Percentiles rank a stretch among this genome's conserved stretches.
These are phyloP conservation scores for Hippocampus zosterae DNA, from an alignment of 2,113 vertebrate species.

Conservation along the genomic window DNA sequence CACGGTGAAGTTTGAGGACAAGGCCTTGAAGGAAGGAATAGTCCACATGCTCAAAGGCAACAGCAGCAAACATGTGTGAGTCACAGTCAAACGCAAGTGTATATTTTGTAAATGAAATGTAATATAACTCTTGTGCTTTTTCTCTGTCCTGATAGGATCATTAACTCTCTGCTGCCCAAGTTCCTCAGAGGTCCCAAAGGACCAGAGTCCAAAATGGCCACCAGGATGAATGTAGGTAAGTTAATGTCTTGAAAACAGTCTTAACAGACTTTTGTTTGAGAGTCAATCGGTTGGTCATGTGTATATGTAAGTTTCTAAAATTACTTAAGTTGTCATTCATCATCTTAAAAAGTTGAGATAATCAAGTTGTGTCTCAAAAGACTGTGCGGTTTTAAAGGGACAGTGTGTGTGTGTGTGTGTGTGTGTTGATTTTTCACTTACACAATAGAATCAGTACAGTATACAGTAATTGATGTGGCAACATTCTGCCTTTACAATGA, in stretches of 20 bases:
- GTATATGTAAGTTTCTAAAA: too few relatives aligned
- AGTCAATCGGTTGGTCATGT: too few relatives aligned
- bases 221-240: conserved; percentile 52
- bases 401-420: too few relatives aligned
- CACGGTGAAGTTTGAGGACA: conserved; percentile 65
- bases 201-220: conserved; percentile 66
- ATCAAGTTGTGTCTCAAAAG: too few relatives aligned
- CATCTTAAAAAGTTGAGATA: too few relatives aligned
- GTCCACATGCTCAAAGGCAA: conserved; percentile 68
- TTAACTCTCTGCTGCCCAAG: conserved; percentile 65
- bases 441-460: too few relatives aligned
- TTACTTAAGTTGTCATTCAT: too few relatives aligned
- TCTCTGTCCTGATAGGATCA: conserved; percentile 45
- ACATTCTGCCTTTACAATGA: too few relatives aligned
- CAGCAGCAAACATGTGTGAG: conserved; percentile 67
- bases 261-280: neutral
- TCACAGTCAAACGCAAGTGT: neutral
- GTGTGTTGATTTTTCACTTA: too few relatives aligned
- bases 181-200: conserved; percentile 62
- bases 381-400: too few relatives aligned
- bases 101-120: neutral
- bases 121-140: neutral
- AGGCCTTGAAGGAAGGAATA: conserved; percentile 59
- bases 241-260: neutral
- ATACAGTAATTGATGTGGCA: too few relatives aligned